A percentile compares a stretch with the other conserved stretches of the same genome.
phyloP scores from a whole-genome alignment of 2,113 vertebrate species.

The Petromus typicus region DNA sequence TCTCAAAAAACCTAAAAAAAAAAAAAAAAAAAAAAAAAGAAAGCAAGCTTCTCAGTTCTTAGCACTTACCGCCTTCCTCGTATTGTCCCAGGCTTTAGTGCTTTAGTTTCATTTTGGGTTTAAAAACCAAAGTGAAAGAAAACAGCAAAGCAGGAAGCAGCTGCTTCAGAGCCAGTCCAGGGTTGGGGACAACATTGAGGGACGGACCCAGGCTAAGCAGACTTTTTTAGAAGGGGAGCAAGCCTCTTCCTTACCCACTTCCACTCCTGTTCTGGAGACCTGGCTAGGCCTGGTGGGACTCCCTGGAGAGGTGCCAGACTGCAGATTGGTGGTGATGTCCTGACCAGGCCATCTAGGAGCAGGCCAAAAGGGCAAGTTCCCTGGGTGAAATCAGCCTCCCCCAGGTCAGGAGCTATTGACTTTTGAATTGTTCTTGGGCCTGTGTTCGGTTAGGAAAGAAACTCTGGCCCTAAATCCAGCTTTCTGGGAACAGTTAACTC shows the following conservation, averaged over 20 bases:
- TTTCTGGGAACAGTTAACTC: constrained; percentile 30
- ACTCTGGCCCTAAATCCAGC: not conserved
- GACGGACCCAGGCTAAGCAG: not conserved
- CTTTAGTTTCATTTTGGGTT: constrained; percentile 74
- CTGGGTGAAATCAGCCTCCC: constrained; percentile 59
- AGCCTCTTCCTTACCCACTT: not conserved
- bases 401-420: constrained; percentile 44
- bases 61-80: not conserved
- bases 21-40: no score
- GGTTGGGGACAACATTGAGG: no score
- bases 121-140: constrained; percentile 78
- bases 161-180: constrained; percentile 3
- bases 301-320: constrained; percentile 39
- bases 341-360: constrained; percentile 66
- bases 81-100: not conserved
- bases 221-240: not conserved
- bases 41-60: not conserved
- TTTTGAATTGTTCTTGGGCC: constrained; percentile 65
- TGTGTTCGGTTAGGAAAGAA: constrained; percentile 38
- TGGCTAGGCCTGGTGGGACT: not conserved
- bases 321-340: not conserved
- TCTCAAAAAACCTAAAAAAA: no score
- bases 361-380: constrained; percentile 69
- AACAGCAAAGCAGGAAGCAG: constrained; percentile 72
- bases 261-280: constrained; percentile 13